Conservation (phyloP, 1,140 invertebrate species). For the Leptonema lineaticorne region DNA sequence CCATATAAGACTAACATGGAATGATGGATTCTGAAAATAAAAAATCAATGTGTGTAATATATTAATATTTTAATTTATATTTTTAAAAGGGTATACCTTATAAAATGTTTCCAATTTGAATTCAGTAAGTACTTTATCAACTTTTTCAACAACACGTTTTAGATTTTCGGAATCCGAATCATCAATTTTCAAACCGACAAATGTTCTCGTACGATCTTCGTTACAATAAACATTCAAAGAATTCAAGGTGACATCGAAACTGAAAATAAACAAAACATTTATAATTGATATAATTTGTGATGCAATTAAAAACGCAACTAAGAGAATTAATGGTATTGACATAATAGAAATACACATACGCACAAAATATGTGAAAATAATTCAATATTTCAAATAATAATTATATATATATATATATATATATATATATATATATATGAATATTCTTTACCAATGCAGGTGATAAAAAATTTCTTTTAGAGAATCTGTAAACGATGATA, state of each 20-base stretch:
- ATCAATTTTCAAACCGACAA: constrained; percentile 65
- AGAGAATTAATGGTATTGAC: not conserved
- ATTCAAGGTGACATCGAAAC: constrained; percentile 63
- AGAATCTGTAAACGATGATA: constrained; percentile 24
- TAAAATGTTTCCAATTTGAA: constrained; percentile 68
- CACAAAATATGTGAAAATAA: not conserved
- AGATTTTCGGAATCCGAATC: constrained; percentile 55
- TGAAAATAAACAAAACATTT: constrained; percentile 44
- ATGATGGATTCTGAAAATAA: constrained; percentile 66
- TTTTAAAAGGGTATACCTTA: constrained; percentile 53
- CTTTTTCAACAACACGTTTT: constrained; percentile 53
- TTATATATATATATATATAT: not conserved
- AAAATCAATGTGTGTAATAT: constrained; percentile 17
- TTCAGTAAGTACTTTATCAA: constrained; percentile 65
- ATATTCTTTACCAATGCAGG: constrained; percentile 15
- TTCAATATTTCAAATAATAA: not conserved
- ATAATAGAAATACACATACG: not conserved
- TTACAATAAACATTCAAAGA: constrained; percentile 68
- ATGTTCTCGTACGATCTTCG: constrained; percentile 73
- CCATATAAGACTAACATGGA: constrained; percentile 71
- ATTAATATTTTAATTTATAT: constrained; percentile 19
- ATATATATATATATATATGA: not conserved
- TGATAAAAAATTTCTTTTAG: constrained; percentile 8
- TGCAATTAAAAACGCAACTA: not conserved
- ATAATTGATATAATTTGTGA: too few species aligned